phyloP scores from a whole-genome alignment of 2,888 invertebrate species.

The Synergus gifuensis region DNA sequence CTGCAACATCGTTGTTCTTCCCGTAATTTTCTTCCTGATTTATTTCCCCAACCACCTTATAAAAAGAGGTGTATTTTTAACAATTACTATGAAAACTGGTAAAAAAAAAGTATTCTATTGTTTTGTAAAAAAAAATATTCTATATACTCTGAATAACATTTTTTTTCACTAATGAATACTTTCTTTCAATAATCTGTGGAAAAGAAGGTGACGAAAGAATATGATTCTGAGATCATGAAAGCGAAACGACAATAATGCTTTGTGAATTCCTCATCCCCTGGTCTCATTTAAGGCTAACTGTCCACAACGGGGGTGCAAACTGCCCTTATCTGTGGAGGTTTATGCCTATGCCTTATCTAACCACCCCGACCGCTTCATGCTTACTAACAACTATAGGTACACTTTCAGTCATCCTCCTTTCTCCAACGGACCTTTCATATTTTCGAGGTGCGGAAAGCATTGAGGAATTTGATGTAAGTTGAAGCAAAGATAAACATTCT shows the following conservation, averaged over 20 bases:
- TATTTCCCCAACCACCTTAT: not conserved
- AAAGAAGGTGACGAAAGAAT: constrained; percentile 46
- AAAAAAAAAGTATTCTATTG: not conserved
- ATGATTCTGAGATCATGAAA: constrained; percentile 61
- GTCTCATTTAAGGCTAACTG: constrained; percentile 76
- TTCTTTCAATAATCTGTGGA: not conserved
- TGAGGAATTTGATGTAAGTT: not conserved
- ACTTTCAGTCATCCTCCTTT: constrained; percentile 31
- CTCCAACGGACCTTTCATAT: constrained; percentile 15
- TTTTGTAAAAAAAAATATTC: not conserved
- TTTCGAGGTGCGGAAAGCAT: constrained; percentile 17
- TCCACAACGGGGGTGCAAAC: constrained; percentile 77
- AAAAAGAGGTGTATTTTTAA: not conserved
- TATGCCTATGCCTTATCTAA: constrained; percentile 76
- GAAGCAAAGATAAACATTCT: not conserved
- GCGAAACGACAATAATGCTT: constrained; percentile 58
- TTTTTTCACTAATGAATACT: not conserved
- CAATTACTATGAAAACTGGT: not conserved
- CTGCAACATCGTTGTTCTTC: constrained; percentile 46
- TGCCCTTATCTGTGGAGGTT: constrained; percentile 76
- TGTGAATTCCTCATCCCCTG: constrained; percentile 60
- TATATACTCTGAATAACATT: not conserved
- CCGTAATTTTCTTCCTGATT: constrained; percentile 42
- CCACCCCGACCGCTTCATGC: constrained; percentile 59
- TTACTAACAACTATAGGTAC: constrained; percentile 60